Base-by-base conservation (phyloP, 2,797 vertebrate species). In the Bryconaethiops microstoma region DNA sequence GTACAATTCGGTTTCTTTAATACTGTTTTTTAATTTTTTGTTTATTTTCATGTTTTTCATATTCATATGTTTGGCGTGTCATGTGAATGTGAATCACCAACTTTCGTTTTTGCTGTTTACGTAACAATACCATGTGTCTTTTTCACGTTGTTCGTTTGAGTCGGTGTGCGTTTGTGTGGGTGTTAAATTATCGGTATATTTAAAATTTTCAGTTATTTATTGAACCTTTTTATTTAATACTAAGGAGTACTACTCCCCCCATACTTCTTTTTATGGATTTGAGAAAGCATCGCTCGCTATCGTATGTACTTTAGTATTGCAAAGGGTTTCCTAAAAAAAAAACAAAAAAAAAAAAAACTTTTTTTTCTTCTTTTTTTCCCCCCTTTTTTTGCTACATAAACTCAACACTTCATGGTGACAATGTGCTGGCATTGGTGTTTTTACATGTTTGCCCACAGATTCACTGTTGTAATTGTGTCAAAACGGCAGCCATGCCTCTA, bases 221-320 rank as follows among this genome's bases (percentile, higher is more conserved):
- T 89, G 13, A 85, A 87, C 87, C 83, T 89, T 82, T 87, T 92
- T 89, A 91, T 88, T 91, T 91, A 88, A 91, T 25, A 62, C 78
- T 87, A 94, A 91, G 92, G 94, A 94, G 92, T 92, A 91, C 87
- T 92, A 94, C 94, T 93, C 92, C 92, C 94, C 94, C 94, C 64
- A 92, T 92, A 92, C 88, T 91, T 92, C 91, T 91, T 91, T 83
- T 90, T 89, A 71, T 87, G 88, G 77, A 90, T 88, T 93, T 92
- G 42, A 88, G 88, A 91, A 91, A 93, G 90, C 88, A 88, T 86
- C 90, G 89, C 86, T 84, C 89, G 82, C 88, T 59, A 69, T 82
- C 85, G 80, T 88, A 87, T 72, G 76, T 77, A 77, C 77, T 76
- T 88, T 54, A 82, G 83, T 67, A 79, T 88, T 80, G 79, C 76